A percentile compares a stretch with the other conserved stretches of the same genome.
Conservation (phyloP, 2,888 invertebrate species). For the Lasius fuliginosus region DNA sequence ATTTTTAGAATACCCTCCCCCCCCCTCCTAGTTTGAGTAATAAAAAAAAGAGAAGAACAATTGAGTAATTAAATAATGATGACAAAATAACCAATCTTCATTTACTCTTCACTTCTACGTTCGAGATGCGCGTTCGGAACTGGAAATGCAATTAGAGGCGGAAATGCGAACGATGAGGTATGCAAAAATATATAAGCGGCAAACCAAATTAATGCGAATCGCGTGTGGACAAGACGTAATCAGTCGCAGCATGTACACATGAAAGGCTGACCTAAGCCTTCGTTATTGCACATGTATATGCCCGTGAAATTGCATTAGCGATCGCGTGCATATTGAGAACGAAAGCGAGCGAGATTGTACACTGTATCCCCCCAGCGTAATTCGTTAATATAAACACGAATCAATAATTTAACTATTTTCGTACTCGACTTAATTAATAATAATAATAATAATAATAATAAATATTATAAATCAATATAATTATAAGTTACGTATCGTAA, state of each 20-base stretch:
- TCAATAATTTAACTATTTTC: slow-evolving; percentile 12
- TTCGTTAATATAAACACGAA: slow-evolving; percentile 19
- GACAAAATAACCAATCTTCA: neutral
- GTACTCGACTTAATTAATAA: neutral
- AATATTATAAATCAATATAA: neutral
- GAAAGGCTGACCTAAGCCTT: slow-evolving; percentile 76
- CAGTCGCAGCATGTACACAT: slow-evolving; percentile 68
- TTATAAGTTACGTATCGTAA: neutral
- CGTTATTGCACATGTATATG: slow-evolving; percentile 73
- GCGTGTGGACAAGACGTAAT: slow-evolving; percentile 72
- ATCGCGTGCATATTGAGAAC: slow-evolving; percentile 71
- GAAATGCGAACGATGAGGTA: neutral
- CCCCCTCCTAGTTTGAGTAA: neutral
- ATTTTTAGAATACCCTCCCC: neutral
- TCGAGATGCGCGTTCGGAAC: neutral
- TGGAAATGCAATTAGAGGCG: slow-evolving; percentile 31
- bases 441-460: slow-evolving; percentile 7
- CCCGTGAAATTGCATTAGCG: slow-evolving; percentile 76
- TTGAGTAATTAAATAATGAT: slow-evolving; percentile 5
- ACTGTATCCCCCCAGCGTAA: neutral
- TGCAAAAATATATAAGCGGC: slow-evolving; percentile 48
- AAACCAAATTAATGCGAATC: slow-evolving; percentile 51
- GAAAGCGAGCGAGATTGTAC: slow-evolving; percentile 41
- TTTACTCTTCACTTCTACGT: neutral
- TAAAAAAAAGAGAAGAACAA: neutral